Evolutionary conservation across 2,888 invertebrate species (phyloP), one percentile per base, ranked within the genome.

Genomic region (Brachyptera putata): DNA sequence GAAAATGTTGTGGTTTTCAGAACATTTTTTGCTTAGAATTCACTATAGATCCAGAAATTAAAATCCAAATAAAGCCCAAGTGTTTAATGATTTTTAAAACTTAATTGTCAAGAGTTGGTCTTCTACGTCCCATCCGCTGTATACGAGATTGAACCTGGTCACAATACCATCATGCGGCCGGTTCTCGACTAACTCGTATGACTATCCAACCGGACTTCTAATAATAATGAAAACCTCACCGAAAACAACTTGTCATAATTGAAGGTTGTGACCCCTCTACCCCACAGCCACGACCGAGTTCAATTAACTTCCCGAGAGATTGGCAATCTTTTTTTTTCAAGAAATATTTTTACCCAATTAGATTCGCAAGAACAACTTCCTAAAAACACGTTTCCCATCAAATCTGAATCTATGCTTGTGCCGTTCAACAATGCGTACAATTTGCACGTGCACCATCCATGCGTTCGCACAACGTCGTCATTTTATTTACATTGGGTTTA

Each of bases 341-440:
- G n/a, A n/a, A n/a, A n/a, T n/a, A 46, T 46, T 46, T 46, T 46
- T 46, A n/a, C 21, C n/a, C 24, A 5, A 46, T 46, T 46, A 46
- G 46, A 46, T 46, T 46, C 46, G 46, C 46, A 46, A 24, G 21
- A 18, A 21, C 46, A 21, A 46, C 46, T 46, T 46, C 46, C 46
- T 46, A 21, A 41, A 46, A 46, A 46, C 46, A 21, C 46, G 46
- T 46, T 46, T 46, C 3, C 46, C 46, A 21, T 24, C 46, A 30
- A 30, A 30, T 30, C 30, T 30, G 5, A 5, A 30, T 5, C 7
- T 30, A 30, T 30, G 30, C 30, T 30, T 5, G 30, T 5, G 11
- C 5, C 30, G 11, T 7, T 30, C 5, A 30, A 30, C 11, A 30
- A 30, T 30, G 11, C n/a, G n/a, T n/a, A 30, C 7, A 30, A 11